Base-by-base conservation (phyloP, 2,888 invertebrate species). In the Myopa testacea region DNA sequence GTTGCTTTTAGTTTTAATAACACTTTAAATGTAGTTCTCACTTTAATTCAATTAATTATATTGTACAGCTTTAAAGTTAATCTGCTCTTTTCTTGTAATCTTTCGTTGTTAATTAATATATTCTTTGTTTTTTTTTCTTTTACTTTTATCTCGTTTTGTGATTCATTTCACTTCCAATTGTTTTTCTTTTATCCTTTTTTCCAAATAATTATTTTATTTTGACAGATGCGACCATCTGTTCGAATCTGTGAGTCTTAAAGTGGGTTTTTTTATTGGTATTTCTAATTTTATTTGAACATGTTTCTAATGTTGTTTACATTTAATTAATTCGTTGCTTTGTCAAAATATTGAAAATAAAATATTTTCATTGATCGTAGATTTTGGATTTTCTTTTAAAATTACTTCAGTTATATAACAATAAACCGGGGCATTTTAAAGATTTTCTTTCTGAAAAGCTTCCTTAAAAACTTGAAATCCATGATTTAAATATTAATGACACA, bases 281-380 rank as follows among this genome's bases (percentile, higher is more conserved):
- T 45, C 45, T 37, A 10, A 38, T 38, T 71, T 70, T 69, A 69
- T 19, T 70, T 26, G 26, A 26, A 26, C 26, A 26, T 26, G 34
- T 50, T 7, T 69, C n/a, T 45, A 75, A 26, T 10, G 0, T 75
- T 68, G 38, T 63, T 55, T 74, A 60, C 45, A 45, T 72, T 63
- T 62, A 70, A 50, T 34, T 67, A 69, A 38, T 76, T 62, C 63
- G 68, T 76, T 60, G 62, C 58, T 58, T 72, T 14, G 16, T 52
- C 34, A 73, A 73, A 60, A 73, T 75, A 26, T 10, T 52, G 26
- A 26, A 45, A 45, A 45, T 45, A 45, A 45, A 10, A 1, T 3
- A 3, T 45, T 12, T 50, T 26, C 3, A 34, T 52, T 70, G 65
- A 50, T 60, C 37, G 0, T 74, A 16, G 37, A 12, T 50, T 45